Base-by-base conservation (phyloP, 2,888 invertebrate species). In the Leucoptera coffeella region DNA sequence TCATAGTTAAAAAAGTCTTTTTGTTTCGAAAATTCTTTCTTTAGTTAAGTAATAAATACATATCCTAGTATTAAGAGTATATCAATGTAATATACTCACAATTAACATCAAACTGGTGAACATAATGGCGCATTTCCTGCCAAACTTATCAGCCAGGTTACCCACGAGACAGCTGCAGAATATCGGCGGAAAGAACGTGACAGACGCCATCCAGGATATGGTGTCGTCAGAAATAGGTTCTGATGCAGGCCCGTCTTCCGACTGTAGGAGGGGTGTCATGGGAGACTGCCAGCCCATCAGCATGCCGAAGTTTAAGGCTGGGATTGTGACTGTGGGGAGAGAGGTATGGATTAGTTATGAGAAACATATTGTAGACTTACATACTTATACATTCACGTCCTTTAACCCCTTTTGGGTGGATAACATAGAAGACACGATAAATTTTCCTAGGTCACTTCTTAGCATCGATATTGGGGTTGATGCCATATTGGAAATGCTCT, bases 271-370 rank as follows among this genome's bases (percentile, higher is more conserved):
- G 0, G 72, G 65, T 2, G 74, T 61, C 52, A 74, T 73, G 2
- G 76, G 75, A 0, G 77, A 75, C 35, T 74, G 65, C 74, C 75
- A 77, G 2, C 75, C 77, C 43, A 73, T 59, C 31, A 73, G 52
- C 50, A 71, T 72, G 2, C 77, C 76, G 45, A 75, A 65, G 43
- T 69, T 73, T 27, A 77, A 44, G 6, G 73, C 65, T 10, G 74
- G 69, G 28, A 76, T 51, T 21, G 74, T 74, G 2, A 72, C 77
- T 77, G 56, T 12, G 39, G 41, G 23, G 12, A 15, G 14, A 22
- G 8, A 30, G 13, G 2, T 15, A 4, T 14, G 12, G n/a, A 8
- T 22, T 22, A 22, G n/a, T 4, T 20, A 4, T 20, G n/a, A n/a
- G n/a, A n/a, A n/a, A n/a, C n/a, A n/a, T n/a, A n/a, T n/a, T n/a